Conservation (phyloP, 1,140 invertebrate genomes). For the Drosophila mojavensis region DNA sequence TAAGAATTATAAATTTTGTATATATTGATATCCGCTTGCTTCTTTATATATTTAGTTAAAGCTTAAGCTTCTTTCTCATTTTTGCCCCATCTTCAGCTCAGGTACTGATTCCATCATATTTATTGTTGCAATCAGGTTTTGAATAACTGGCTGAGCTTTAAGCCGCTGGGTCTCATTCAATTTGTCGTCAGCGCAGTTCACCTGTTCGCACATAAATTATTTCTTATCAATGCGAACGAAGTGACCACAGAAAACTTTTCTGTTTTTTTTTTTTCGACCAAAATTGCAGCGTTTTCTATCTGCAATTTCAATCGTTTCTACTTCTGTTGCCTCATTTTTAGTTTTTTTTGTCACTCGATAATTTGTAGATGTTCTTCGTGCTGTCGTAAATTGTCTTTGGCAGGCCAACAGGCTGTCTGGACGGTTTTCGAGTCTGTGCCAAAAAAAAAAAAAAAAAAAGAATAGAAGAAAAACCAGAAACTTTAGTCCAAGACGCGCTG, state of each 20-base stretch:
- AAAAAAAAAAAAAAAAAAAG: too few species aligned
- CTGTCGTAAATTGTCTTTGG: conserved; percentile 78
- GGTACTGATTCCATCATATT: too few species aligned
- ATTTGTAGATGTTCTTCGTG: conserved; percentile 73
- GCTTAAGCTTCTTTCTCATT: too few species aligned
- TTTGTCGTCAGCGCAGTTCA: conserved; percentile 40
- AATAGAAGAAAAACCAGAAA: conserved; percentile 22
- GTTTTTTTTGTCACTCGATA: conserved; percentile 70
- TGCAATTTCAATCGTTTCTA: conserved; percentile 3
- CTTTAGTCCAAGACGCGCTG: conserved; percentile 55
- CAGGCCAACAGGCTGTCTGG: conserved; percentile 54
- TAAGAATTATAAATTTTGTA: too few species aligned
- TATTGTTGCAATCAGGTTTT: too few species aligned
- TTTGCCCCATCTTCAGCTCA: too few species aligned
- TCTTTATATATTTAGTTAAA: too few species aligned
- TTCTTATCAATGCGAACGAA: conserved; percentile 74
- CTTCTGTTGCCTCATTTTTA: conserved; percentile 1
- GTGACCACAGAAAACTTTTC: conserved; percentile 72
- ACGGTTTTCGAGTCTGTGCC: conserved; percentile 7
- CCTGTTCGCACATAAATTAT: conserved; percentile 73
- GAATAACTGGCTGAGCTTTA: conserved; percentile 14
- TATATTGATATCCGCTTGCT: too few species aligned
- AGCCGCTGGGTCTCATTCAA: conserved; percentile 40
- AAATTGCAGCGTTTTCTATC: conserved; percentile 32
- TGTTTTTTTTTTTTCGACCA: conserved; percentile 59